Base-by-base conservation (phyloP, 1,140 invertebrate species). In the Bombyx mori region DNA sequence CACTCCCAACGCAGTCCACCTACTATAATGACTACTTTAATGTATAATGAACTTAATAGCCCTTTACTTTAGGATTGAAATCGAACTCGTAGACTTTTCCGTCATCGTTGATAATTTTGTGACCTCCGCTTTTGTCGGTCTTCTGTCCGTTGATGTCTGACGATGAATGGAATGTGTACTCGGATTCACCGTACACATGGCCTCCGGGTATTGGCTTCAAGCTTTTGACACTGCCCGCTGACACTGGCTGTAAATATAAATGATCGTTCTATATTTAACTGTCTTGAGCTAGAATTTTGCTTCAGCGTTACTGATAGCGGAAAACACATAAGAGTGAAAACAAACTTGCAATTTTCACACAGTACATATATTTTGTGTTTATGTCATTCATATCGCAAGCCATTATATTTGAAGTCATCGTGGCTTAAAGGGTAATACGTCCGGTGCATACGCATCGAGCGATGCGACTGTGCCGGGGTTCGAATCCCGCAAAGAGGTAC, bases 141-240 rank as follows among this genome's bases (percentile, higher is more conserved):
- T 61, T 63, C 43, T 74, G 60, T 8, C 79, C 79, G 10, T 75
- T 69, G n/a, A 71, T 49, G 52, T 75, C 65, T 5, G 68, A 63
- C 6, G 61, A 66, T 2, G 65, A 54, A 7, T 68, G 61, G 67
- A 70, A 79, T 7, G 67, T 65, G 53, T 68, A 72, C 18, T 74
- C 59, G 0, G 76, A 56, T 53, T 77, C 68, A 1, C 74, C 76
- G 54, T 71, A 79, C 0, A 81, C 78, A 7, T 79, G 70, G 6
- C 68, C 68, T 2, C 66, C 72, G 3, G 52, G 56, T 1, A 52
- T 50, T 12, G 78, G 75, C n/a, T 69, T 66, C 52, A 81, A 55
- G n/a, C 53, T 63, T 8, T 62, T 65, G 7, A 80, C 67, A 18
- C 52, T 66, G 7, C 58, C 57, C 8, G 52, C n/a, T 12, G 46